Conservation (phyloP, 1,140 invertebrate genomes). For the Leptinotarsa undecemlineata region DNA sequence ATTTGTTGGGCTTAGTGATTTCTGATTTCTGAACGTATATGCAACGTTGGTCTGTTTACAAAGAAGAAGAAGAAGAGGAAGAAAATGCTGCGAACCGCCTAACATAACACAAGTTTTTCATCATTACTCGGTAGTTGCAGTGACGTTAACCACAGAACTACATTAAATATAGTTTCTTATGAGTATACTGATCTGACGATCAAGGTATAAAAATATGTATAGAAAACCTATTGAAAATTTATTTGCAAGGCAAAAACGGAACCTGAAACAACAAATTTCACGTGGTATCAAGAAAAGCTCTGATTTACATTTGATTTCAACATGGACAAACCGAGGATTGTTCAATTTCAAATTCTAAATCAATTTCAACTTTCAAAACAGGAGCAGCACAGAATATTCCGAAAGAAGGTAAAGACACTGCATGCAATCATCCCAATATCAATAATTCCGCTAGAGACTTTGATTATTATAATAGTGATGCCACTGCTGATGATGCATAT, state of each 20-base stretch:
- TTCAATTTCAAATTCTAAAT: constrained; percentile 13
- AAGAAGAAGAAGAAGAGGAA: neutral
- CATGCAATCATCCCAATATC: constrained; percentile 9
- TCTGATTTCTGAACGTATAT: neutral
- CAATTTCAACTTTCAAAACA: neutral
- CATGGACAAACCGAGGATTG: neutral
- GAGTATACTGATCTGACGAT: neutral
- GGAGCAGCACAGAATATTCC: constrained; percentile 1
- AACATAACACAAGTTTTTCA: constrained; percentile 4
- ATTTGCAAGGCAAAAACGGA: constrained; percentile 13
- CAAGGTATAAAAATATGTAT: neutral
- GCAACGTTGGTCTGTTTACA: neutral
- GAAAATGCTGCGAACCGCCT: neutral
- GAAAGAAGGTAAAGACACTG: neutral
- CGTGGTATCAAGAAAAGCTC: constrained; percentile 5
- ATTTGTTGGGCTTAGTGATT: neutral
- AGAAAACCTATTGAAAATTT: constrained; percentile 4
- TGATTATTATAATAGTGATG: constrained; percentile 15
- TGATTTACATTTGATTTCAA: neutral
- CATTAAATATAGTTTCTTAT: neutral
- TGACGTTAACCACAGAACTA: neutral
- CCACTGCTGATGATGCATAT: constrained; percentile 7
- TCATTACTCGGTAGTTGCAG: neutral
- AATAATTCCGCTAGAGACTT: neutral
- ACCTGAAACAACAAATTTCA: constrained; percentile 14